Base-by-base conservation (phyloP, 2,797 vertebrate genomes). In the Babyrousa celebensis region DNA sequence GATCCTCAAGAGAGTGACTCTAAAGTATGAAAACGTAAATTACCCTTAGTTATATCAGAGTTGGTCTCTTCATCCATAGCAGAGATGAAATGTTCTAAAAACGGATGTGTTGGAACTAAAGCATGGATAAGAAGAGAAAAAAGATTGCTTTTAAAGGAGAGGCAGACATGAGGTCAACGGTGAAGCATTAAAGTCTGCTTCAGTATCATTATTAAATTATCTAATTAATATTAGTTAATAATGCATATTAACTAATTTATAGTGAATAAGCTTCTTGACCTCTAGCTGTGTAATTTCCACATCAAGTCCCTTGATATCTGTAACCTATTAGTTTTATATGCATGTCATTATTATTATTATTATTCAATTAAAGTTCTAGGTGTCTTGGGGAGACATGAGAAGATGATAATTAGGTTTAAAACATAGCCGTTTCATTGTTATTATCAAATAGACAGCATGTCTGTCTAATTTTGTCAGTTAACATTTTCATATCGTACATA, bases 221-320 rank as follows among this genome's bases (percentile, higher is more conserved):
- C 86, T 91, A 54, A 88, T 96, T 95, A 96, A 92, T 97, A 92
- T 48, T 93, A 95, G 93, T 96, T 80, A 96, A 97, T 97, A 96
- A 97, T 79, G 74, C 63, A 74, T 90, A 88, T 94, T 93, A 97
- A 86, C 67, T 92, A 90, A 92, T 96, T 97, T 80, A 87, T 78
- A 93, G n/a, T 56, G 68, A 92, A 85, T 94, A 95, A 60, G 20
- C 75, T 87, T 92, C 58, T 95, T 96, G 96, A 95, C 80, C 92
- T 97, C 84, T 93, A 62, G 3, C 84, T 91, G 40, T 80, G 71
- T 87, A 95, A 97, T 97, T 97, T 97, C 60, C 68, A 88, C 25
- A 93, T 83, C 71, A 63, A 18, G 40, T 93, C 94, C 60, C 93
- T 97, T 97, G 96, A 97, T 94, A 92, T 92, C 79, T 91, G 36